These are phyloP conservation scores for Setipinna tenuifilis DNA, from an alignment of 2,797 vertebrate genomes.

Conservation along the genomic window DNA sequence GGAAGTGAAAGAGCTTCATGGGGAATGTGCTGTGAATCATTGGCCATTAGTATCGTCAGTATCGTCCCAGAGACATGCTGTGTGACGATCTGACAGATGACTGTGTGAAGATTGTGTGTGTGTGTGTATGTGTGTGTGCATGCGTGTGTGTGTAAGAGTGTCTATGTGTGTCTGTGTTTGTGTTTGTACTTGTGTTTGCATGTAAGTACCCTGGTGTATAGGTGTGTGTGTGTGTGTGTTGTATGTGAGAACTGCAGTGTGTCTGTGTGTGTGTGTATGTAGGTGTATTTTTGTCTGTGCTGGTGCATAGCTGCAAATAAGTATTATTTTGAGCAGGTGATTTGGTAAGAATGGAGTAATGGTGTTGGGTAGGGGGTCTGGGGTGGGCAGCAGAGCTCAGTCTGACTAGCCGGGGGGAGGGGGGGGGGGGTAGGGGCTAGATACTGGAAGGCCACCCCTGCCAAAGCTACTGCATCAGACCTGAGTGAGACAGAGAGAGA, in stretches of 20 bases:
- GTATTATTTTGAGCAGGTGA: background rate
- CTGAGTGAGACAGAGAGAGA: background rate
- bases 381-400: background rate
- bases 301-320: too few species aligned
- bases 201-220: background rate
- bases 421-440: background rate
- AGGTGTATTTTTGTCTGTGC: background rate
- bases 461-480: background rate
- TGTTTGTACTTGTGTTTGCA: conserved; percentile 1
- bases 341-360: too few species aligned
- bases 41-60: background rate
- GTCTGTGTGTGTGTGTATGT: background rate
- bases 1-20: background rate
- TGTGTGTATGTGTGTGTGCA: background rate
- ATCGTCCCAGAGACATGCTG: background rate
- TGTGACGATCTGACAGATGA: background rate
- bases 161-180: background rate
- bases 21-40: background rate
- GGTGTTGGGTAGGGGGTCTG: background rate
- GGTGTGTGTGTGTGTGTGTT: background rate
- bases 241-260: background rate
- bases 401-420: background rate
- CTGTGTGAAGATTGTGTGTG: background rate
- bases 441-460: background rate
- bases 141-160: background rate